A percentile compares a stretch with the other conserved stretches of the same genome.
Evolutionary conservation across 2,113 vertebrate species (phyloP).

Genomic region (Poeciliopsis retropinna): DNA sequence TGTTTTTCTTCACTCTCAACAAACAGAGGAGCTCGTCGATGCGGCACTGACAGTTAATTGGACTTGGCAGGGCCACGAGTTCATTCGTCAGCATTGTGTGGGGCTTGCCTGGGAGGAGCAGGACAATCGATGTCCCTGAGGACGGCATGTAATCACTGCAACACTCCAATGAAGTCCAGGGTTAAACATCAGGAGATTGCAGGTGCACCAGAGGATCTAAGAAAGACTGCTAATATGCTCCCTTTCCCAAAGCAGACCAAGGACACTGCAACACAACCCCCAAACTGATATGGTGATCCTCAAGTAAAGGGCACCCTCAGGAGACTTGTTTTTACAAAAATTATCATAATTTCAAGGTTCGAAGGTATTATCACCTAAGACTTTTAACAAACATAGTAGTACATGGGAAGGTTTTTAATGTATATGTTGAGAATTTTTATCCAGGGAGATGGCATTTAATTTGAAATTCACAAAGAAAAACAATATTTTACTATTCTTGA

Average conservation of each 20-base stretch:
- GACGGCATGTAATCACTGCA: slow-evolving; percentile 91
- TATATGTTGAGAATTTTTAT: neutral
- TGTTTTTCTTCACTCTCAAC: slow-evolving; percentile 85
- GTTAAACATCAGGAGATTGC: slow-evolving; percentile 91
- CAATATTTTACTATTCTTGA: neutral
- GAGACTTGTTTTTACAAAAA: slow-evolving; percentile 32
- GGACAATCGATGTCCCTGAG: slow-evolving; percentile 88
- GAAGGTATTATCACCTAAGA: neutral
- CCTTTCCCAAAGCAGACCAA: slow-evolving; percentile 76
- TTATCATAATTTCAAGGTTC: slow-evolving; percentile 6
- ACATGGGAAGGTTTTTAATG: neutral
- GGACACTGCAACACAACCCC: slow-evolving; percentile 76
- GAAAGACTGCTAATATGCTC: slow-evolving; percentile 84
- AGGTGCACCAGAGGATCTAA: slow-evolving; percentile 84
- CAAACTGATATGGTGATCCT: slow-evolving; percentile 35
- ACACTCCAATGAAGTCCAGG: slow-evolving; percentile 91
- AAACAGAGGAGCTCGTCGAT: slow-evolving; percentile 85
- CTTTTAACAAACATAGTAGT: slow-evolving; percentile 8
- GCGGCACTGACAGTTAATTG: slow-evolving; percentile 91
- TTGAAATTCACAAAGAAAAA: slow-evolving; percentile 4
- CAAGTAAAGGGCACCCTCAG: slow-evolving; percentile 4
- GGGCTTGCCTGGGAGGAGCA: slow-evolving; percentile 88
- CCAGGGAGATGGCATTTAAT: neutral
- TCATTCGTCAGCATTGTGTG: slow-evolving; percentile 95
- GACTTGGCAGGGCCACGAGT: slow-evolving; percentile 94